Base-by-base conservation (phyloP, 2,113 vertebrate genomes). In the Hiodon tergisus region DNA sequence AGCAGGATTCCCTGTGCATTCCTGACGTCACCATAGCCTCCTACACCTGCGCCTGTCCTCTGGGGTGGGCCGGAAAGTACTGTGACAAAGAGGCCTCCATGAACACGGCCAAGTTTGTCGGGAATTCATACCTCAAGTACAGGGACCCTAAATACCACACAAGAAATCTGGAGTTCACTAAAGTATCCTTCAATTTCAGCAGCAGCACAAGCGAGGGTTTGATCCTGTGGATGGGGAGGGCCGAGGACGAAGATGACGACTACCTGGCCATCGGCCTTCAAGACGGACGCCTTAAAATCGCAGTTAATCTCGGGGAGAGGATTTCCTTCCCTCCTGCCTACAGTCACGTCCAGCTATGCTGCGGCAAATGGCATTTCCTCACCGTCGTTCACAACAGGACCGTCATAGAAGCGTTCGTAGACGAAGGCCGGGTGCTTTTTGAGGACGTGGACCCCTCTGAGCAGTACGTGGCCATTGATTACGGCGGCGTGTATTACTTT, bases 61-160 rank as follows among this genome's bases (percentile, higher is more conserved):
- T 95, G 46, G 93, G 93, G 48, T 91, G 93, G 91, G 81, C 83
- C 47, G 94, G 94, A 3, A 85, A 66, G 31, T 78, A 90, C 65
- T 97, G 94, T 0, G 54, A 93, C 2, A 85, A 67, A 4, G 80
- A 87, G 75, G 82, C 82, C 10, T 77, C 72, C 0, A 86, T 93
- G 78, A 87, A 82, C 55, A 89, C 75, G n/a, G 87, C 90, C 7
- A 86, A 81, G 79, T 95, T 94, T 67, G 69, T 78, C 0, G 92
- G 92, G 4, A 90, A 86, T 76, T 96, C 94, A 0, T 95, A 93
- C 46, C 84, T 95, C 69, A 95, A 92, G 85, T 90, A 94, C 74
- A 80, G 0, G 13, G 94, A 96, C 77, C 80, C 85, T 1, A 83
- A 86, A 62, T 91, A 94, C 13, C 81, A 69, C 78, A 80, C 53